Conservation (phyloP, 35 echinoderm and acorn worm species). For the Patiria miniata region DNA sequence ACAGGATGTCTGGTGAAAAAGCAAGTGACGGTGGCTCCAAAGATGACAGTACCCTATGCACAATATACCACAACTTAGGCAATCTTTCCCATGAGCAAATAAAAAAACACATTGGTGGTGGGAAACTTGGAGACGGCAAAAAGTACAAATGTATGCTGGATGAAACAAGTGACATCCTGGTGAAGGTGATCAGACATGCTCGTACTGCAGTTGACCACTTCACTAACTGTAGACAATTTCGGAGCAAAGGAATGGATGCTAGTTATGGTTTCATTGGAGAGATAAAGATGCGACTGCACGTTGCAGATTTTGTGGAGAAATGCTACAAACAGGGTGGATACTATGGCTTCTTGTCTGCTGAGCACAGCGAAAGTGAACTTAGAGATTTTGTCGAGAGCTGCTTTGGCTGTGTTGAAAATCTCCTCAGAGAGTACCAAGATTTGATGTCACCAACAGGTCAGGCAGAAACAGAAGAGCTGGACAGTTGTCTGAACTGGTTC, state of each 20-base stretch:
- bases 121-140: background rate
- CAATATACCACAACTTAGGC: conserved; percentile 23
- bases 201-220: background rate
- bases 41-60: background rate
- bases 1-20: background rate
- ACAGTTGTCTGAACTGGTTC: conserved; percentile 21
- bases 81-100: background rate
- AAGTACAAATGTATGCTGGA: background rate
- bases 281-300: conserved; percentile 8
- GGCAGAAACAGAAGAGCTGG: background rate
- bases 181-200: background rate
- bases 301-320: conserved; percentile 22
- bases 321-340: conserved; percentile 11
- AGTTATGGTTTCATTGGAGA: conserved; percentile 35
- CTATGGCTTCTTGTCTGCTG: background rate
- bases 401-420: background rate
- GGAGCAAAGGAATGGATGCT: conserved; percentile 15
- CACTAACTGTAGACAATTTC: background rate
- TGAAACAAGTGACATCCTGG: background rate
- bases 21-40: background rate
- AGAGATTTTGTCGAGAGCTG: conserved; percentile 15
- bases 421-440: conserved; percentile 19
- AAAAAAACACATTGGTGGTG: conserved; percentile 26
- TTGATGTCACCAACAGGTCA: background rate
- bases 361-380: background rate